A percentile compares a stretch with the other conserved stretches of the same genome.
Evolutionary conservation across 2,113 vertebrate species (phyloP).

Genomic region (Pandion haliaetus): DNA sequence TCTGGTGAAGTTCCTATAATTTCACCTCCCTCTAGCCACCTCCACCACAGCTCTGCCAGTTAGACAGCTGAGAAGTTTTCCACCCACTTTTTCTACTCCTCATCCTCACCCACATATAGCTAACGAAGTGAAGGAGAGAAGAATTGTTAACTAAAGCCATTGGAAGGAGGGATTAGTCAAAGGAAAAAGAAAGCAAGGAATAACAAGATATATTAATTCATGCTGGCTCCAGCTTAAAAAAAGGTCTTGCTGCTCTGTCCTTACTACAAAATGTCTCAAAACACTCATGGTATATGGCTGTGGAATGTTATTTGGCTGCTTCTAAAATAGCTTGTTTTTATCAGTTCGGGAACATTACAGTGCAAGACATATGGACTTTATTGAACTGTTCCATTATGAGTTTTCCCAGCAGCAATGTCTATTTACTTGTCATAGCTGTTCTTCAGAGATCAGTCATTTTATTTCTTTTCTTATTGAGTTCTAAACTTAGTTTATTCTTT

Average conservation of each 20-base stretch:
- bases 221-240: neutral
- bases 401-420: slow-evolving; percentile 19
- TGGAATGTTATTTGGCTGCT: slow-evolving; percentile 60
- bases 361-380: neutral
- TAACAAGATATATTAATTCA: slow-evolving; percentile 1
- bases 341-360: neutral
- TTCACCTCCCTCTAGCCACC: neutral
- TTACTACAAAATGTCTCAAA: slow-evolving; percentile 33
- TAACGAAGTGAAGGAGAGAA: slow-evolving; percentile 42
- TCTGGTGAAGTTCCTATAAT: neutral
- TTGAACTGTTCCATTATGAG: neutral
- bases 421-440: neutral
- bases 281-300: slow-evolving; percentile 22
- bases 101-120: slow-evolving; percentile 6
- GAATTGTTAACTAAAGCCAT: neutral
- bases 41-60: slow-evolving; percentile 8
- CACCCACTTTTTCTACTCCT: slow-evolving; percentile 24
- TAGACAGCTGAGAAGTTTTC: slow-evolving; percentile 46
- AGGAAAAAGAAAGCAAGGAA: slow-evolving; percentile 1
- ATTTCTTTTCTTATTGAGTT: neutral
- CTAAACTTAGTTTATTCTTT: slow-evolving; percentile 7
- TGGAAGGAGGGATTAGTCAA: neutral
- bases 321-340: slow-evolving; percentile 33
- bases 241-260: neutral
- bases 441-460: neutral